phyloP scores from a whole-genome alignment of 2,113 vertebrate species.

The Chinchilla lanigera region DNA sequence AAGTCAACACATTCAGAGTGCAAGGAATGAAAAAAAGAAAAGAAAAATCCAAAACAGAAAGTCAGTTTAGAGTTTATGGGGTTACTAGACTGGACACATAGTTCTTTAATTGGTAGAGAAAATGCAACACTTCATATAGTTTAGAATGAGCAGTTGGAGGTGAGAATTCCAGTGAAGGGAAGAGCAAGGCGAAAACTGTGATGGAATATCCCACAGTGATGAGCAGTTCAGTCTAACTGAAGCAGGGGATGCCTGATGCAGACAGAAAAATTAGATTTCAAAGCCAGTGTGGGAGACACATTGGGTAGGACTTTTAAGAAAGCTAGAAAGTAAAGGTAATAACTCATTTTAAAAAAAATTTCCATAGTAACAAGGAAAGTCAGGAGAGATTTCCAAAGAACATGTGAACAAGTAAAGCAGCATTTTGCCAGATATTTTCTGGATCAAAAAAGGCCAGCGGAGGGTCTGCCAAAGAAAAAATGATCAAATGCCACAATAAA shows the following conservation, averaged over 20 bases:
- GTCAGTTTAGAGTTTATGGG: not conserved
- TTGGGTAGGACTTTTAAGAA: not conserved
- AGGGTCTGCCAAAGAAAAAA: slow-evolving; percentile 13
- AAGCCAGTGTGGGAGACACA: not conserved
- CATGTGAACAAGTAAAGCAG: not conserved
- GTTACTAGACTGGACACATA: not conserved
- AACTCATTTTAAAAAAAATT: not conserved
- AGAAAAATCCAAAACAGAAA: not conserved
- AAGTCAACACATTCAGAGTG: not conserved
- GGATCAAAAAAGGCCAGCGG: slow-evolving; percentile 7
- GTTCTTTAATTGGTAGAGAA: not conserved
- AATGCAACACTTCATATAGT: too few relatives aligned
- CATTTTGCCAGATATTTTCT: slow-evolving; percentile 43
- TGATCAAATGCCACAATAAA: slow-evolving; percentile 36
- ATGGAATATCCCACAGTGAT: not conserved
- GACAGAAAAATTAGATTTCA: not conserved
- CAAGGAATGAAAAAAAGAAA: not conserved
- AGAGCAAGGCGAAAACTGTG: not conserved
- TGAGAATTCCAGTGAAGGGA: not conserved
- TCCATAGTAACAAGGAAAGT: not conserved
- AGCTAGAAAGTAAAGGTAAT: not conserved
- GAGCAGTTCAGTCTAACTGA: not conserved
- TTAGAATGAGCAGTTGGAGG: not conserved
- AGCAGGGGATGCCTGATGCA: not conserved
- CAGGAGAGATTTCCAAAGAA: slow-evolving; percentile 18